Evolutionary conservation across 2,113 vertebrate genomes (phyloP), one percentile per base, ranked within the genome.

Genomic region (Columba janthina): DNA sequence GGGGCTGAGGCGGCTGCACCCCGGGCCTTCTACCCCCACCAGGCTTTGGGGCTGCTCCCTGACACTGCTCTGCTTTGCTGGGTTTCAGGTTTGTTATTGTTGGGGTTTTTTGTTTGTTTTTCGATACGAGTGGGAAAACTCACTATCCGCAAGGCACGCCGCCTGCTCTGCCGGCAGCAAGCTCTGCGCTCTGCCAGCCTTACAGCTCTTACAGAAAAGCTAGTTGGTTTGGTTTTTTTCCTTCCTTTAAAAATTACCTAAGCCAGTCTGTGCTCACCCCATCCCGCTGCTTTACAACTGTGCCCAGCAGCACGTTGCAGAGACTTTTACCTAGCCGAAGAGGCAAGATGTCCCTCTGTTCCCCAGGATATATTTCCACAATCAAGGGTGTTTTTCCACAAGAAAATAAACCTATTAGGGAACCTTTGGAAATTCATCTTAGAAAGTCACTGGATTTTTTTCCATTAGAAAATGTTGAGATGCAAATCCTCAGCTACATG

Each of bases 101-200:
- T 56, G 15, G 9, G 15, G 16, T 17, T 44, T 44, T 44, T 38
- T 38, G 17, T 15, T n/a, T 29, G 42, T 44, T 44, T 44, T 17
- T 44, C 16, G 17, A 0, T 5, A 20, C 44, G 24, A 69, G 20
- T 3, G n/a, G 62, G 46, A 29, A 70, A 73, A 53, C 8, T 48
- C 32, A 13, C 28, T 15, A 24, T 7, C 15, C 1, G 0, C 24
- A 44, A 67, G 71, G 10, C 26, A 0, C 28, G 1, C 10, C 26
- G 76, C 32, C 64, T 4, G 53, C 50, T 5, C 50, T 15, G 46
- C 51, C 16, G 24, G 82, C 42, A 17, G 71, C 15, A 5, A 48
- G 65, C 14, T 0, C 9, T 9, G 10, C 1, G 0, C 51, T n/a
- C 6, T 16, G 48, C 5, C 72, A 34, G 77, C 32, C 17, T 18